Base-by-base conservation (phyloP, 2,113 vertebrate genomes). In the Sturnira hondurensis region DNA sequence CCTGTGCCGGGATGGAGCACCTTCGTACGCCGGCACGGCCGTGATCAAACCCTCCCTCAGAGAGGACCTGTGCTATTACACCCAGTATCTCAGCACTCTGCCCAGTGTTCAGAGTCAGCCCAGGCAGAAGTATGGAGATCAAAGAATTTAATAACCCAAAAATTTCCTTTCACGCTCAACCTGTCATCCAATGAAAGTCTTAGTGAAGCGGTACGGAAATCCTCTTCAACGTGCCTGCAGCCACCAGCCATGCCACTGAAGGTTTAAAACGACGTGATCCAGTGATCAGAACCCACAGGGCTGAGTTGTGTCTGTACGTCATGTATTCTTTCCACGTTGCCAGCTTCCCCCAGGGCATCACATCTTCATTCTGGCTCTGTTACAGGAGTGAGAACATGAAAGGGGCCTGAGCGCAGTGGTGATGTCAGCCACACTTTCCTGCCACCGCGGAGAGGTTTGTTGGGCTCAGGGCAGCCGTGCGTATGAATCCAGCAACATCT, bases 101-200 rank as follows among this genome's bases (percentile, higher is more conserved):
- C 94, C 93, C 82, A 96, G 94, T 38, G 73, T 98, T 98, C 91
- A 86, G 95, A 97, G 96, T 93, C 96, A 82, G 94, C 89, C 90
- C 73, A 83, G 96, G 91, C 97, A 93, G 97, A 96, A 97, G 97
- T 91, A 41, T 5, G 3, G 78, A 97, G 97, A 98, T 98, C 97
- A 98, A 98, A 98, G 98, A 96, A 96, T 95, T 97, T 95, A 96
- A 96, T 97, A 68, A 63, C 68, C 6, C 84, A 96, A 85, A 97
- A 97, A 74, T 70, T 15, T 0, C 58, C 58, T 91, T 97, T 97
- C 91, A 92, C 5, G 81, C 96, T 97, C 97, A 97, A 86, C 95
- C 98, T 98, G 89, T 97, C 97, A 97, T 97, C 96, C 96, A 91
- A 98, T 97, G 97, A 98, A 97, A 96, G 96, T 95, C 95, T 98